Base-by-base conservation (phyloP, 2,113 vertebrate genomes). In the Notechis scutatus region DNA sequence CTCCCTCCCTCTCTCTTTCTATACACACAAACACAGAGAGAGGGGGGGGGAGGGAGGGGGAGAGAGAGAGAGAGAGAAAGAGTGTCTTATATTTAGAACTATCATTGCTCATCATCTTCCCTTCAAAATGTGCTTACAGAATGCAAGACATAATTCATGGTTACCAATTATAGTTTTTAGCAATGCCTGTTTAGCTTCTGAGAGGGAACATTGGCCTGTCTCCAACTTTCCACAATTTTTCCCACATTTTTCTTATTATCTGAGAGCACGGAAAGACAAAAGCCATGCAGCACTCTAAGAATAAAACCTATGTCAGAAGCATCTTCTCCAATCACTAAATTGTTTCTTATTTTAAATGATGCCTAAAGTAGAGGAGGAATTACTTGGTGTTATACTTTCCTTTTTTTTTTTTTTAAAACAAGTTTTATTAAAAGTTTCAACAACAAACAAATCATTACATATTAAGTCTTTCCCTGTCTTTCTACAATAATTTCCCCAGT, bases 131-230 rank as follows among this genome's bases (percentile, higher is more conserved):
- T 24, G 42, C 12, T 89, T 89, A 42, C 57, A 88, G n/a, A 59
- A 42, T 26, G 59, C 18, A 81, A 45, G 61, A 74, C 94, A 21
- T 0, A 6, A 47, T 23, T 87, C 39, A 94, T 91, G 87, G 86
- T 87, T 24, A 85, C n/a, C 52, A 52, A 54, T 9, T 74, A 88
- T 11, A 94, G 34, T 12, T 92, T 92, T 4, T 91, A 89, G 14
- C 50, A 47, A 4, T 39, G 87, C 92, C 85, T 93, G 95, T 92
- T 88, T 54, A 94, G 64, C 0, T 0, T 0, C 54, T 86, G 9
- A 47, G 45, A 86, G 92, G 10, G 20, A 87, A 85, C 2, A 4
- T 20, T 2, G 34, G 12, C 26, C 52, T 54, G 6, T 45, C 26
- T 2, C 20, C 10, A 85, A 0, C 0, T 34, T 15, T 26, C 0